Evolutionary conservation across 2,888 invertebrate species (phyloP).

Genomic region (Brachypalpus laphriformis): DNA sequence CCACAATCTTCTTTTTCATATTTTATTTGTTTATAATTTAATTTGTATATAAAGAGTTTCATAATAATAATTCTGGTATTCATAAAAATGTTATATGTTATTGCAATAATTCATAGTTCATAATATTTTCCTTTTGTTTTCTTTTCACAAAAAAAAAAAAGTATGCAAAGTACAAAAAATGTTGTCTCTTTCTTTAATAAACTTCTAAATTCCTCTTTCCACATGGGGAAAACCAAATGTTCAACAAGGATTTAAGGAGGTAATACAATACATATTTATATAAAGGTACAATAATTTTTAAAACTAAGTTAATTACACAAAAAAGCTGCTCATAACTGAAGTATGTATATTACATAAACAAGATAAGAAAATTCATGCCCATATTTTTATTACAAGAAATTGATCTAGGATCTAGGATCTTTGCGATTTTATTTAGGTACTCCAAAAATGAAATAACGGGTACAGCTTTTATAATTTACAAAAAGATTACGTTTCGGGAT

Average conservation of each 20-base stretch:
- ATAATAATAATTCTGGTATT: constrained; percentile 54
- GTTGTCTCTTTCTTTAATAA: constrained; percentile 8
- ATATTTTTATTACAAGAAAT: not conserved
- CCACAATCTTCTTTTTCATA: constrained; percentile 18
- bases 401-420: constrained; percentile 10
- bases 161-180: constrained; percentile 34
- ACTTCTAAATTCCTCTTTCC: constrained; percentile 17
- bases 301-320: constrained; percentile 57
- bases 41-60: constrained; percentile 59
- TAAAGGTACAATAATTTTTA: constrained; percentile 61
- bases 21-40: constrained; percentile 63
- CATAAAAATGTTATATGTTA: constrained; percentile 49
- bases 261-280: constrained; percentile 57
- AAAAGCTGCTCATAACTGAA: constrained; percentile 2
- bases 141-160: constrained; percentile 16
- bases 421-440: constrained; percentile 1
- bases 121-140: constrained; percentile 29
- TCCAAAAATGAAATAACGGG: constrained; percentile 13
- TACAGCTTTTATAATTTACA: constrained; percentile 23
- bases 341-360: constrained; percentile 44
- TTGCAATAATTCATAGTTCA: constrained; percentile 43
- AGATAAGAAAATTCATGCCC: constrained; percentile 22
- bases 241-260: constrained; percentile 60
- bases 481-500: constrained; percentile 15
- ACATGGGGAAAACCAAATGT: constrained; percentile 20